Evolutionary conservation across 2,113 vertebrate genomes (phyloP), one percentile per base, ranked within the genome.

Genomic region (Uropsilus gracilis): DNA sequence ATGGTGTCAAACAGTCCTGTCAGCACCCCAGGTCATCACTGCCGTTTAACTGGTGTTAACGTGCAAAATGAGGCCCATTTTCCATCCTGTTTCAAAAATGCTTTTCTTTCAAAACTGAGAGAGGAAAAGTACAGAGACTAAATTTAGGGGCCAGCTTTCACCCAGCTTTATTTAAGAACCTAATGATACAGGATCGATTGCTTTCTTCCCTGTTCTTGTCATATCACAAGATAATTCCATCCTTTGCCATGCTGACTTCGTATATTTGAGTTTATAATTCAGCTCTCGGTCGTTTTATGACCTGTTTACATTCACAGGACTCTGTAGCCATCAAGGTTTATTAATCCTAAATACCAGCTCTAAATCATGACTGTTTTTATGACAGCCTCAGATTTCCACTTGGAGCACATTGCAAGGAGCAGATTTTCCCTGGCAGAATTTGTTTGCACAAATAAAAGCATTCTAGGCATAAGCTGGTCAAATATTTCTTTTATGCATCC

Each of bases 381-480:
- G 10, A 22, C 30, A 50, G 6, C 34, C 46, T 75, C 20, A 53
- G 24, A 71, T 57, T 82, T 71, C 53, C 91, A 69, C 18, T 20
- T 77, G 80, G 86, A 90, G 37, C 12, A 16, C 5, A 8, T 59
- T 42, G 10, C 17, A 26, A 64, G 17, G 20, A 77, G 42, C 32
- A 64, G 50, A 11, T 89, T 89, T 64, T 77, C 50, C 68, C 63
- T 72, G 42, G 61, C 48, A 88, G 53, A 96, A 82, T 63, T 24
- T 30, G 89, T 53, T 90, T 86, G 77, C 11, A 71, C 55, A 77
- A 94, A 59, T 80, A 83, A 90, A 91, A 93, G 42, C 7, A 50
- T 34, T 34, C 63, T 86, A 3, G 44, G n/a, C 8, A 44, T 83
- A 13, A 20, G 48, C 32, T 3, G 5, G 2, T 17, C 39, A 69